A percentile compares a stretch with the other conserved stretches of the same genome.
Evolutionary conservation across 2,797 vertebrate species (phyloP).

Genomic region (Sphenodon punctatus): DNA sequence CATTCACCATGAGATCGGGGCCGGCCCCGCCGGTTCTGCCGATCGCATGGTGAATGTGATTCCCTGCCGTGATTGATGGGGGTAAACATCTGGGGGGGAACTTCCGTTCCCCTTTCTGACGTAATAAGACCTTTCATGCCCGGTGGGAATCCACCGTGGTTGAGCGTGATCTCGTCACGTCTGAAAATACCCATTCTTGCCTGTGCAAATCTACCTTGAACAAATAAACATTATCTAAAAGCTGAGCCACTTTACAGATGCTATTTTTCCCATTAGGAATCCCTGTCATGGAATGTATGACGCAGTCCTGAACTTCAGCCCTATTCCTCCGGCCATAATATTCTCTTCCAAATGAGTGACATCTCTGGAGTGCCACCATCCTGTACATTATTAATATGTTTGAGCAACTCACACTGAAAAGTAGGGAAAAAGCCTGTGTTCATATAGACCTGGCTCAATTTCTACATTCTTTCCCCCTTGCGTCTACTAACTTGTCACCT

Average conservation of each 20-base stretch:
- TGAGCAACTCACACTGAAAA: neutral
- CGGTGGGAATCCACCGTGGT: no score
- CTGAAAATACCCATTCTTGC: no score
- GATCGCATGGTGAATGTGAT: no score
- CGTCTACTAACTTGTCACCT: constrained; percentile 43
- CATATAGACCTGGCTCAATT: neutral
- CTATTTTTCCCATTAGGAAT: neutral
- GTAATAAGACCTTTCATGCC: no score
- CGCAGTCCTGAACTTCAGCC: neutral
- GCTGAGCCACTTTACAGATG: neutral
- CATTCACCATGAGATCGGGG: no score
- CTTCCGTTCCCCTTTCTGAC: no score
- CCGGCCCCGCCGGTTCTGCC: no score
- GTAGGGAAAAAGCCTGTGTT: neutral
- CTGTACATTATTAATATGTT: neutral
- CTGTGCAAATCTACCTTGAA: no score
- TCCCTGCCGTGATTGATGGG: no score
- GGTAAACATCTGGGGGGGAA: no score
- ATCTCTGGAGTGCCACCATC: neutral
- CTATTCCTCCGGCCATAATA: neutral
- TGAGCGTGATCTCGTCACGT: no score
- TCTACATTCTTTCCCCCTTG: neutral
- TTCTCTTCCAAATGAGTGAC: neutral
- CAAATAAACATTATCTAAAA: no score
- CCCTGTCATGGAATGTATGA: neutral